Evolutionary conservation across 1,140 invertebrate species (phyloP), one percentile per base, ranked within the genome.

Genomic region (Neodiprion fabricii): DNA sequence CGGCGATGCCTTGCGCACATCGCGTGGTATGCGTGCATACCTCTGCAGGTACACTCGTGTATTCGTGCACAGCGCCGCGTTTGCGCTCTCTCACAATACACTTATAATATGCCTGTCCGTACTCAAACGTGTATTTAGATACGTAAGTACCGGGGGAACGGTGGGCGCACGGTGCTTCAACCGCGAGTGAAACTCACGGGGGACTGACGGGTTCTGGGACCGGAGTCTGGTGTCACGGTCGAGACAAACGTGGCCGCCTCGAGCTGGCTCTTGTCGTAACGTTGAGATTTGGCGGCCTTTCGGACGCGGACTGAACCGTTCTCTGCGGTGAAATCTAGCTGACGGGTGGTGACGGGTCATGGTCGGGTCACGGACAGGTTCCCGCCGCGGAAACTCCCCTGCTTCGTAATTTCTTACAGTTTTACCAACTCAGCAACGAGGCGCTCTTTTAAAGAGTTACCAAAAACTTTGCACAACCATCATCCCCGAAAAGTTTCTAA

Each of bases 81-180:
- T 61, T 61, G 53, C 53, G 53, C 11, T 12, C 53, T 61, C 53
- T 61, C n/a, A 61, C 11, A 9, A 61, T 9, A 61, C 53, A 61
- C 53, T 40, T 40, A 40, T 40, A 40, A 17, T 61, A 17, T 40
- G 28, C 28, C 28, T 61, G n/a, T 61, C n/a, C n/a, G 53, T 61
- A 17, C 53, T 61, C n/a, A 61, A 61, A 61, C 53, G 53, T 61
- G 53, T 61, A 61, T 61, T 61, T 61, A 61, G 53, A 61, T 61
- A 12, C 53, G n/a, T 61, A 61, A 61, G 53, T 61, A 9, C 53
- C 53, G 53, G 53, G 53, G 53, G n/a, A 14, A 61, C 53, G 53
- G n/a, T 17, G 53, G 53, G 11, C 53, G 53, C 53, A 17, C 53
- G 53, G 53, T 61, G 53, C n/a, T 61, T 61, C 53, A 61, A 61